Percentiles rank a stretch among this genome's conserved stretches.
Evolutionary conservation across 1,140 invertebrate species (phyloP).

Genomic region (Atta texana): DNA sequence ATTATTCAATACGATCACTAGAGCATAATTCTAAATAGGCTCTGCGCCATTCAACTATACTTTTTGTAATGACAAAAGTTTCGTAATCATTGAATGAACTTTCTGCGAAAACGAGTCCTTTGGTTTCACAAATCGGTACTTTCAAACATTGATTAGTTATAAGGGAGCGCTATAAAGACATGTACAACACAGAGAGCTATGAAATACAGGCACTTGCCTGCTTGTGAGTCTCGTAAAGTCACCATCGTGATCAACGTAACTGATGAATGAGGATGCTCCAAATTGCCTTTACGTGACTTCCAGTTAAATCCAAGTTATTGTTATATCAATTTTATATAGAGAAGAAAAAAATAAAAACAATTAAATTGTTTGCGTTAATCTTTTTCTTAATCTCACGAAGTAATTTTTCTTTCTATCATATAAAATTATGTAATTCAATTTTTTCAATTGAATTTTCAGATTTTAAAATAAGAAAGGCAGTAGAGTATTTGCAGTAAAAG

Average conservation of each 20-base stretch:
- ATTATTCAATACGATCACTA: neutral
- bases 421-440: neutral
- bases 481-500: neutral
- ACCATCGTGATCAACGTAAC: conserved; percentile 41
- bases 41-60: neutral
- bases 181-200: conserved; percentile 13
- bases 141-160: conserved; percentile 49
- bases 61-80: conserved; percentile 64
- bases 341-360: neutral
- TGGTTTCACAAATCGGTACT: neutral
- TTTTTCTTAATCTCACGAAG: neutral
- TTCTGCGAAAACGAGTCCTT: conserved; percentile 16
- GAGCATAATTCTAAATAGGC: conserved; percentile 19
- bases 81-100: conserved; percentile 9
- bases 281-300: conserved; percentile 28
- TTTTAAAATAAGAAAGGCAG: neutral
- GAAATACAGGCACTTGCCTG: conserved; percentile 27
- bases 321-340: neutral
- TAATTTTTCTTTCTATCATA: neutral
- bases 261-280: conserved; percentile 8
- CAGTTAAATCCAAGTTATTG: neutral
- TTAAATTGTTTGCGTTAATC: neutral
- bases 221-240: neutral
- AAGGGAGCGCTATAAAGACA: neutral
- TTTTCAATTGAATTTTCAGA: neutral